Base-by-base conservation (phyloP, 2,797 vertebrate species). In the Urosaurus nigricauda region DNA sequence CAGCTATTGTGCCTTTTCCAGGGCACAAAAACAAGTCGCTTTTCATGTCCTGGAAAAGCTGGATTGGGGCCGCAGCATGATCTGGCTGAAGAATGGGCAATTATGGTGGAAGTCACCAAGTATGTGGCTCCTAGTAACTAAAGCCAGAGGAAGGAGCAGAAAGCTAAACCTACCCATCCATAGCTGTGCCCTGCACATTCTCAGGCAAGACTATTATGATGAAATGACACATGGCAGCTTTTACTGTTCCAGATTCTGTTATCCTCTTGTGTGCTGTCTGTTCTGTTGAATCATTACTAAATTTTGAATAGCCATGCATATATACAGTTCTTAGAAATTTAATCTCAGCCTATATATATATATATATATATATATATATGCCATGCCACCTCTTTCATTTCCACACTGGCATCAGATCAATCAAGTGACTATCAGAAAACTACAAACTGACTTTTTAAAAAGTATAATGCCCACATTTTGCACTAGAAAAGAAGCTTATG, bases 371-470 rank as follows among this genome's bases (percentile, higher is more conserved):
- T n/a, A n/a, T n/a, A 37, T 43, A 65, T 74, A 89, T 47, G 80
- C 3, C 16, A 0, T 65, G 87, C 88, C 77, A 5, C 1, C 79
- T n/a, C 29, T 0, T 53, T 79, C 6, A 79, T 71, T 47, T 79
- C 29, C 26, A 8, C 74, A n/a, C 12, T 92, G 63, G 7, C 11
- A 90, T 88, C 43, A 32, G 16, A 43, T 85, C 12, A 83, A 6
- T 60, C 83, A 58, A 88, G 70, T 86, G 21, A 56, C 43, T 91
- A 2, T 73, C 79, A 87, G 29, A 40, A 90, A 89, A 79, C 11
- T 78, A 17, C 24, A 0, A 60, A 37, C 47, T n/a, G 26, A n/a
- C 79, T 1, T 74, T 74, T 74, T 21, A 35, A 47, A 86, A 16
- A 47, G 0, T 88, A 79, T 81, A 0, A 35, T 58, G 35, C 80